Conservation (phyloP, 2,888 invertebrate genomes). For the Stegophylla sp. region DNA sequence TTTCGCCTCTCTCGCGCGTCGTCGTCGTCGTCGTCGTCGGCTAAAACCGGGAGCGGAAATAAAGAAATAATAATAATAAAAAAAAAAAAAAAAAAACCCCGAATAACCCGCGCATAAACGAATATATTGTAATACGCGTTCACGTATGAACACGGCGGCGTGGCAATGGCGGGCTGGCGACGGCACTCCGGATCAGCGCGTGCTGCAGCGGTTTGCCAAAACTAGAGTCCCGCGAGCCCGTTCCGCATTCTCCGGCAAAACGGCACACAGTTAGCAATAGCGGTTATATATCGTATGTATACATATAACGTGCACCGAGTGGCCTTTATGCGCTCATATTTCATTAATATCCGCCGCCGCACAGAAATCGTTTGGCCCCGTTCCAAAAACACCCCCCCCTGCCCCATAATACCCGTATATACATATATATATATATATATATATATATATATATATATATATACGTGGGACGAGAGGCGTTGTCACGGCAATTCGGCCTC, state of each 20-base stretch:
- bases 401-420: background rate
- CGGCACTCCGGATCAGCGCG: too few species aligned
- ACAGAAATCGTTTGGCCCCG: constrained; percentile 49
- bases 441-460: too few species aligned
- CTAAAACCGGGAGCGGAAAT: background rate
- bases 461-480: too few species aligned
- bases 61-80: background rate
- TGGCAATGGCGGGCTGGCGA: background rate
- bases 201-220: constrained; percentile 35
- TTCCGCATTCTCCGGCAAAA: constrained; percentile 14
- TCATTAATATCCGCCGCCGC: constrained; percentile 53
- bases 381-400: constrained; percentile 25
- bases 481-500: too few species aligned
- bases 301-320: constrained; percentile 6
- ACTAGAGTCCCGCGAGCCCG: constrained; percentile 35
- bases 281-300: background rate
- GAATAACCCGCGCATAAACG: background rate
- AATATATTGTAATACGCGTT: background rate
- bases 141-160: background rate
- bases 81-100: background rate
- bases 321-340: constrained; percentile 52
- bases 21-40: too few species aligned
- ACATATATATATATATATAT: too few species aligned
- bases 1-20: too few species aligned
- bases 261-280: background rate